Evolutionary conservation across 2,888 invertebrate species (phyloP).

Genomic region (Punctoribates punctum): DNA sequence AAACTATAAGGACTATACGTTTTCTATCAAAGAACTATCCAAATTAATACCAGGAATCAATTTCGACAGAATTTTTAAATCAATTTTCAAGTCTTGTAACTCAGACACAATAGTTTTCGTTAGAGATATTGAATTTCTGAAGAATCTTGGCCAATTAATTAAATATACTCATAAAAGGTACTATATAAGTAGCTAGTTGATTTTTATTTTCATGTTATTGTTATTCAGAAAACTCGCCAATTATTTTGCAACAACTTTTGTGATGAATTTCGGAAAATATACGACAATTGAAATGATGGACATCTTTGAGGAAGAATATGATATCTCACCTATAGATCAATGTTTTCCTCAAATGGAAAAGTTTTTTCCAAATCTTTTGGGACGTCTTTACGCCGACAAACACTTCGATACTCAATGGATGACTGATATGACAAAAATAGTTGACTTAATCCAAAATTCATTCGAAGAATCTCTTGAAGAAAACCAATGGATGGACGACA

Average conservation of each 20-base stretch:
- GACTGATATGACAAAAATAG: constrained; percentile 50
- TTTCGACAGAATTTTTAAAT: no score
- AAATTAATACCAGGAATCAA: no score
- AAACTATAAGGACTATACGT: no score
- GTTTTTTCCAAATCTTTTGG: constrained; percentile 31
- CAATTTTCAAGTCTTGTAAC: no score
- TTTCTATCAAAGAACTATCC: no score
- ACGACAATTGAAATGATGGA: constrained; percentile 27
- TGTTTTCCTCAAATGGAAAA: constrained; percentile 7
- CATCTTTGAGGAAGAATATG: neutral
- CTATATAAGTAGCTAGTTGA: no score
- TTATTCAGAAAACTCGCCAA: constrained; percentile 23
- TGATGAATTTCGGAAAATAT: neutral
- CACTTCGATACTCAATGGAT: constrained; percentile 7
- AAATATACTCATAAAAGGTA: neutral
- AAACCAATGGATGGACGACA: constrained; percentile 56
- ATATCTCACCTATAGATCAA: no score
- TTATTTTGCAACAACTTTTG: constrained; percentile 17
- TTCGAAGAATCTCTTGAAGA: constrained; percentile 52
- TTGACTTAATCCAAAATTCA: constrained; percentile 52
- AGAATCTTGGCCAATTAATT: neutral
- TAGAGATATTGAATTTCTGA: constrained; percentile 7
- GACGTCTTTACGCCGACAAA: constrained; percentile 37
- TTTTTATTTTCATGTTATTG: no score
- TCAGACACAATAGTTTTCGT: constrained; percentile 8